A percentile compares a stretch with the other conserved stretches of the same genome.
phyloP scores from a whole-genome alignment of 2,797 vertebrate species.

The Myripristis jacobus region DNA sequence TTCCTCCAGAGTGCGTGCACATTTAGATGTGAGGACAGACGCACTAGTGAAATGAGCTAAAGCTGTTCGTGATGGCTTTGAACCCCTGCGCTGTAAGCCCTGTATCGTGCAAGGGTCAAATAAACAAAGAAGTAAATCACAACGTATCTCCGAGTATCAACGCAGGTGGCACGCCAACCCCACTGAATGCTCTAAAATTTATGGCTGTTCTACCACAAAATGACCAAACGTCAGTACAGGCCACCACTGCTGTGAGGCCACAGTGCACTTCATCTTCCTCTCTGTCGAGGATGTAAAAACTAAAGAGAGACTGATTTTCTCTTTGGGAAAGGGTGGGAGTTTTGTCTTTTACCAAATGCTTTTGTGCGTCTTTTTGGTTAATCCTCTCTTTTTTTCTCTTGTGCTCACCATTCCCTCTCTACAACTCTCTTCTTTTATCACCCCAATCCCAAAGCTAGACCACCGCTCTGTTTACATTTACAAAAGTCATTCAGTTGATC shows the following conservation, averaged over 20 bases:
- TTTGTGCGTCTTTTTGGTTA: background rate
- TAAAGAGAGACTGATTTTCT: background rate
- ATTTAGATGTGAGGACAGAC: conserved; percentile 26
- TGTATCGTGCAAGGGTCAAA: conserved; percentile 4
- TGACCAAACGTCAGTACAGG: background rate
- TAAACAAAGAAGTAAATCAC: conserved; percentile 38
- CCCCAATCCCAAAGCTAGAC: background rate
- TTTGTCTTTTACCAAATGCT: background rate
- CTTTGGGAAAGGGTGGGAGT: background rate
- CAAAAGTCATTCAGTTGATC: no score
- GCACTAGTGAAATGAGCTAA: conserved; percentile 41
- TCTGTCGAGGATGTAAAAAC: background rate
- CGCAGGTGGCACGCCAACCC: conserved; percentile 7
- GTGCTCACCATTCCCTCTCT: background rate
- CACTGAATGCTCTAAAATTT: conserved; percentile 8
- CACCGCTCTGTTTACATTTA: no score
- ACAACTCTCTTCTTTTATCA: background rate
- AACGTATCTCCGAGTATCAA: background rate
- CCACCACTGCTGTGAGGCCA: background rate
- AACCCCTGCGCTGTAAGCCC: conserved; percentile 4
- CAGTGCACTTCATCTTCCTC: background rate
- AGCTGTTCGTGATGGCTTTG: conserved; percentile 43
- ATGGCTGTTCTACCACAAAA: background rate
- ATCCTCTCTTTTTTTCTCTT: no score
- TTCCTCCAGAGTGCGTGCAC: conserved; percentile 19